Evolutionary conservation across 2,113 vertebrate genomes (phyloP).

Genomic region (Percopsis transmontana): DNA sequence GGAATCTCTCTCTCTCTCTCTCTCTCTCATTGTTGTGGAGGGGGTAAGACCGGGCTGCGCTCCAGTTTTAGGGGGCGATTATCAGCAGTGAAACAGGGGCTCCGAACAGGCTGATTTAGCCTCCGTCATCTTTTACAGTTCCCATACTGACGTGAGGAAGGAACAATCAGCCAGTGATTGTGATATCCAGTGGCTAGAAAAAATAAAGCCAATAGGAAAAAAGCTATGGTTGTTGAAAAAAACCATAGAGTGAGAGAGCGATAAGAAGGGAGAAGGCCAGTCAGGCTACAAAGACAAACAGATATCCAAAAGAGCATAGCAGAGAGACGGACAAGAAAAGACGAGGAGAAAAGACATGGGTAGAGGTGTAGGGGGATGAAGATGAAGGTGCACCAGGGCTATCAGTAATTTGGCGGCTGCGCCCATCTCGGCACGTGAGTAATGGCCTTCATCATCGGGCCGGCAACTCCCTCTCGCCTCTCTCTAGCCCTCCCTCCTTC

Average conservation of each 20-base stretch:
- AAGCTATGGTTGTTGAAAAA: too few relatives aligned
- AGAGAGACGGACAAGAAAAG: background rate
- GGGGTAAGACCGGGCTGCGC: conserved; percentile 16
- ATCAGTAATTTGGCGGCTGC: conserved; percentile 24
- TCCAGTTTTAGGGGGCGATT: background rate
- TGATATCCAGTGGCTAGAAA: background rate
- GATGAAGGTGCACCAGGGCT: background rate
- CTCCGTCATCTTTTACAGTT: conserved; percentile 5
- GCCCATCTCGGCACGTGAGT: conserved; percentile 52
- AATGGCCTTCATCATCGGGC: conserved; percentile 68
- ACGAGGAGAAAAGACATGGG: background rate
- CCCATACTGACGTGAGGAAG: conserved; percentile 16
- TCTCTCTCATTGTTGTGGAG: conserved; percentile 5
- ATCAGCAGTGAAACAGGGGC: background rate
- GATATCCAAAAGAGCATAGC: background rate
- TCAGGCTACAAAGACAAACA: background rate
- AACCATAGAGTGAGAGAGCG: background rate
- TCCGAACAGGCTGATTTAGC: conserved; percentile 12
- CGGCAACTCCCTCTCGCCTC: conserved; percentile 33
- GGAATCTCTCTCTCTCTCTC: conserved; percentile 20
- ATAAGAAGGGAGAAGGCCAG: background rate
- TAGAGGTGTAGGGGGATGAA: background rate
- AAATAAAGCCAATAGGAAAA: conserved; percentile 4
- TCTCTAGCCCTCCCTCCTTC: conserved; percentile 24
- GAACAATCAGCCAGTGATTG: conserved; percentile 16